These are phyloP conservation scores for Sussaba pulchella DNA, from an alignment of 2,888 invertebrate species.

Conservation along the genomic window DNA sequence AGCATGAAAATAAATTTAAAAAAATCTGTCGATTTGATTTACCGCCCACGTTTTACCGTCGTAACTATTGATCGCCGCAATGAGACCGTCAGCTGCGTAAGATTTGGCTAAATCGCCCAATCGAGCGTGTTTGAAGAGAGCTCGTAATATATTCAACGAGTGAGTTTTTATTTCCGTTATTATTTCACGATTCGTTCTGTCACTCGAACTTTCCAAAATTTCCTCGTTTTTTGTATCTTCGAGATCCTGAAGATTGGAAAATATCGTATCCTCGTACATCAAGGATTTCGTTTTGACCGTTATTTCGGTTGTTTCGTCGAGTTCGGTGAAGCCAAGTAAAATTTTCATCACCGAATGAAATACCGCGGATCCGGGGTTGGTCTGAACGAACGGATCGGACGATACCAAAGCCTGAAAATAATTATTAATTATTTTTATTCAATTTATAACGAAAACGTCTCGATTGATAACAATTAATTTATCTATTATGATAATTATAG, in stretches of 20 bases:
- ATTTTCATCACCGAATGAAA: slow-evolving; percentile 80
- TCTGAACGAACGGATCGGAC: slow-evolving; percentile 89
- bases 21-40: slow-evolving; percentile 70
- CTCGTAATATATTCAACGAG: slow-evolving; percentile 94
- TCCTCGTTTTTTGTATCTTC: slow-evolving; percentile 45
- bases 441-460: slow-evolving; percentile 3
- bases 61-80: slow-evolving; percentile 91
- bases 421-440: slow-evolving; percentile 21
- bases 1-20: background rate
- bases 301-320: slow-evolving; percentile 70
- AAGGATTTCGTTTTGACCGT: slow-evolving; percentile 69
- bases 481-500: too few relatives aligned
- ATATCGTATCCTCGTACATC: slow-evolving; percentile 74
- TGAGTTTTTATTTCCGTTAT: slow-evolving; percentile 88
- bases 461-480: background rate
- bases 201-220: slow-evolving; percentile 23
- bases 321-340: slow-evolving; percentile 75
- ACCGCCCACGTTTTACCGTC: slow-evolving; percentile 92
- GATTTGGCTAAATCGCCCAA: slow-evolving; percentile 90
- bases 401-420: slow-evolving; percentile 90
- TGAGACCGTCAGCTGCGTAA: slow-evolving; percentile 89
- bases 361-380: slow-evolving; percentile 83
- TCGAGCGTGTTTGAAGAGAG: slow-evolving; percentile 91
- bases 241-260: slow-evolving; percentile 68
- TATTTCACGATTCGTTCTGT: slow-evolving; percentile 54